Evolutionary conservation across 2,888 invertebrate species (phyloP), one percentile per base, ranked within the genome.

Genomic region (Microctonus hyperodae): DNA sequence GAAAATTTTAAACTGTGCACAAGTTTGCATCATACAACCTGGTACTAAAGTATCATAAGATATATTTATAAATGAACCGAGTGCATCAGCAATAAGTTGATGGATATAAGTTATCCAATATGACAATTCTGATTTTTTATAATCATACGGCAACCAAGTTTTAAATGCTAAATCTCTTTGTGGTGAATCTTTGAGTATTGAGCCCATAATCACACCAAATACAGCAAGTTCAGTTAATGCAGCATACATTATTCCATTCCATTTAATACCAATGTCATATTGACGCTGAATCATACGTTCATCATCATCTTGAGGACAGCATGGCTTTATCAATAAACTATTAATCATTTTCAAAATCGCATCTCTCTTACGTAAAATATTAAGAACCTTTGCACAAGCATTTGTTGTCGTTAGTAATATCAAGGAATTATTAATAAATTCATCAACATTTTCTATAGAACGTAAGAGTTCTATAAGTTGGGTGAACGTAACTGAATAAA

Each of bases 1-100:
- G 1, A 73, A 57, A 35, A 74, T 44, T 50, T 69, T 65, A 50
- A 75, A 67, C 53, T 75, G 75, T 0, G 69, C 73, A 40, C 75
- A 74, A 6, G 62, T 63, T 33, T 69, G 71, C 44, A 75, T 48
- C 56, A 70, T 74, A 10, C 72, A 63, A 13, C 70, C 72, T 23
- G 72, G 64, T 9, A 75, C 67, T 16, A 73, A 56, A 7, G 71
- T 69, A 60, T 75, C 75, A 13, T 70, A 70, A n/a, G 64, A 62
- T 22, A 70, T 62, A 35, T 69, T 73, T 13, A 74, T 22, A 20
- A 56, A 48, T 0, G 65, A 56, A 6, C 61, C 61, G 1, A 63
- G 5, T 16, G 22, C 13, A n/a, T 33, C 16, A 5, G 48, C 58
- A 9, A 57, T 23, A 28, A 58, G 56, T 31, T 71, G 71, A 58